Evolutionary conservation across 2,888 invertebrate genomes (phyloP), one percentile per base, ranked within the genome.

Genomic region (Leptinotarsa haldemani): DNA sequence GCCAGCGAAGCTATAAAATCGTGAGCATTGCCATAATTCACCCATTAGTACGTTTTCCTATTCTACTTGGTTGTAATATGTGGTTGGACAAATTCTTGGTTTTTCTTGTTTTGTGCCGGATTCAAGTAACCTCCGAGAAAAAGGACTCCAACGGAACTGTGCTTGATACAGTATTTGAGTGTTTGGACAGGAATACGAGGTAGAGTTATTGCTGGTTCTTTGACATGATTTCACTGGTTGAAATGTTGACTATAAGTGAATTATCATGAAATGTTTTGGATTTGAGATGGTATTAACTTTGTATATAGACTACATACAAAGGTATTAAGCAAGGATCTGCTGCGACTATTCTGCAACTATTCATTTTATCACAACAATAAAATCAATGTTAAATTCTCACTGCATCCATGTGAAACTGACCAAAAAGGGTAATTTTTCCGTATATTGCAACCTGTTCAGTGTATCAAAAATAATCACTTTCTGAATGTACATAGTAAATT

Each of bases 111-210:
- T 61, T 50, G 50, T 66, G 61, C 18, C 9, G 66, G 48, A 13
- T 66, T 46, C 40, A 16, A 50, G 61, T 15, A 15, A 67, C 9
- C 5, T 53, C 56, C 5, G 56, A 56, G 9, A 63, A 52, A 25
- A 18, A 18, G 4, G 46, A 46, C 13, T 46, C 25, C 46, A 22
- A 40, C 53, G 61, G 61, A 61, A 46, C 18, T 30, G 40, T 22
- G 79, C 73, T 83, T 25, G 75, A 78, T 68, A 80, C 72, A 69
- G 78, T 82, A 40, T 65, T 84, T 15, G 81, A 84, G 71, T 85
- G 85, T 71, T 74, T 79, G 46, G 75, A 80, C 69, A 74, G 78
- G 2, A 75, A 76, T 52, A 63, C 69, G 66, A 78, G 76, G 78
- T 80, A 56, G 56, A 56, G 22, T 22, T 56, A 0, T 20, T 3